Evolutionary conservation across 2,888 invertebrate species (phyloP).

Genomic region (Caenorhabditis wallacei): DNA sequence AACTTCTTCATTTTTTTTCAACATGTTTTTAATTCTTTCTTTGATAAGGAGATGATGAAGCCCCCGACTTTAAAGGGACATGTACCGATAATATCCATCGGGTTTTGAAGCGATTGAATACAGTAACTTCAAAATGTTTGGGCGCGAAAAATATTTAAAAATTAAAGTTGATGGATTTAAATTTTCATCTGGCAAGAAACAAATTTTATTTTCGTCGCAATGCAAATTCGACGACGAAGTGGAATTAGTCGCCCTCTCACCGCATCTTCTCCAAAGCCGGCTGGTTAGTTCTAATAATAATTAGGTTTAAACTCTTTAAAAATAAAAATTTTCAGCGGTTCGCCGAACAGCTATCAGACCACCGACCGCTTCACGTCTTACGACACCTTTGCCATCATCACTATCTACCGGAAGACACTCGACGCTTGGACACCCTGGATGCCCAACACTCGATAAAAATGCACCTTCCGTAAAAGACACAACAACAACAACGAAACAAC

Average conservation of each 20-base stretch:
- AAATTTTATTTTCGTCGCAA: too few relatives aligned
- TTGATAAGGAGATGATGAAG: too few relatives aligned
- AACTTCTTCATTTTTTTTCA: too few relatives aligned
- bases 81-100: too few relatives aligned
- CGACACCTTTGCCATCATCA: background rate
- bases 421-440: conserved; percentile 14
- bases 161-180: too few relatives aligned
- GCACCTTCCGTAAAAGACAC: background rate
- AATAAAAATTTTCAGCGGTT: background rate
- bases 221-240: background rate
- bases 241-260: background rate
- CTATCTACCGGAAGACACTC: conserved; percentile 15
- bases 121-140: too few relatives aligned
- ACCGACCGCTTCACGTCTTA: background rate
- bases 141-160: too few relatives aligned
- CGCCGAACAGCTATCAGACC: background rate
- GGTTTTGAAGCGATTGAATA: too few relatives aligned
- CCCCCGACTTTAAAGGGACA: too few relatives aligned
- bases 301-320: background rate
- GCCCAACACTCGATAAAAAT: background rate
- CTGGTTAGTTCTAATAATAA: background rate
- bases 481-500: background rate
- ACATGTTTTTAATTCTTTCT: too few relatives aligned
- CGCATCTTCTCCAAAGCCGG: background rate
- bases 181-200: too few relatives aligned